Evolutionary conservation across 2,888 invertebrate genomes (phyloP), one percentile per base, ranked within the genome.

Genomic region (Rotaria magnacalcarata): DNA sequence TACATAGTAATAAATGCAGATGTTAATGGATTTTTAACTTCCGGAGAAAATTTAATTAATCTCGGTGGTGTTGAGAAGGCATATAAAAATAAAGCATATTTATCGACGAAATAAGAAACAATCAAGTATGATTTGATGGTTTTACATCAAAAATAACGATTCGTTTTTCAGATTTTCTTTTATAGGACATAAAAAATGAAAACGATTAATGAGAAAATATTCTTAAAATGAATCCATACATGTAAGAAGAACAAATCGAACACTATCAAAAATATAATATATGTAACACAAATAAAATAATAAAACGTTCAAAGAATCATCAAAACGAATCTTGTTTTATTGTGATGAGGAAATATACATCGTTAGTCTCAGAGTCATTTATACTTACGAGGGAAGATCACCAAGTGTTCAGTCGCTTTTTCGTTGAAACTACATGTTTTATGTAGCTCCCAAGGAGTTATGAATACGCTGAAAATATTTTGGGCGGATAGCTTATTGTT

Each of bases 1-100:
- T 96, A 95, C 91, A 94, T 94, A 88, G 93, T 96, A 47, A 88
- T 90, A 27, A 88, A 89, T 85, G 88, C 89, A 87, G 27, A 90
- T 89, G 90, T 96, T 85, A 96, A 96, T 89, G 96, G 96, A 85
- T 94, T 95, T 87, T 95, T 95, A 89, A 96, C 96, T 0, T 95
- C 96, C 92, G 96, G 96, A 24, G 96, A 96, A 90, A 96, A 96
- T 90, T 96, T 96, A 87, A 96, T 96, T 0, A 96, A 96, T 90
- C 96, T 96, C 90, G 96, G 96, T 4, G 96, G 96, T 0, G 93
- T 96, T 88, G 96, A 96, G 90, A 95, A 95, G 90, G 95, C 96
- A 0, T 96, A 96, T 91, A 92, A 93, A 87, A 95, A 96, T 91
- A 92, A 93, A 87, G 95, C 95, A 92, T 11, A 47, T 47, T 47